These are phyloP conservation scores for Euura lappo DNA, from an alignment of 1,140 invertebrate species.

Conservation along the genomic window DNA sequence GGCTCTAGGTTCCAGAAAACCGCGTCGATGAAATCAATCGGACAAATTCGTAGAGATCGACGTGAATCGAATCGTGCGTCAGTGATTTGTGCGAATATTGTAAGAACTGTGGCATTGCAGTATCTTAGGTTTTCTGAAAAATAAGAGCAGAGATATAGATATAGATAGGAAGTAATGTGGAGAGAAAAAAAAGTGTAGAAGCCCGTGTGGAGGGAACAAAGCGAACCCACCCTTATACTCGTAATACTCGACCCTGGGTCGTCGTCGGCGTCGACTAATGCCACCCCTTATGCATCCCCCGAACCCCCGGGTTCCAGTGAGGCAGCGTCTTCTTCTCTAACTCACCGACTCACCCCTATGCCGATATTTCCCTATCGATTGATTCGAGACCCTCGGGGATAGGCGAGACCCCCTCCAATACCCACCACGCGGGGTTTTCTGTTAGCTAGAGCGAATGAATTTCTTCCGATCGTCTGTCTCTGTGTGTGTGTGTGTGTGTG, in stretches of 20 bases:
- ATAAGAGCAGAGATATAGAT: constrained; percentile 11
- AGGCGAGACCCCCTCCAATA: not conserved
- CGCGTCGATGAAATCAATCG: no score
- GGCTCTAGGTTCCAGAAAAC: no score
- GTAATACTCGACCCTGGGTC: constrained; percentile 17
- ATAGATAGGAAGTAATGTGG: no score
- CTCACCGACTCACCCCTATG: constrained; percentile 35
- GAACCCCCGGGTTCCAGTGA: constrained; percentile 8
- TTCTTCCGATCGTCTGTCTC: no score
- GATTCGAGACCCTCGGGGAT: constrained; percentile 37
- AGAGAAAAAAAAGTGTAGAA: constrained; percentile 28
- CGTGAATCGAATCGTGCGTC: no score
- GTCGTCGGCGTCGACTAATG: constrained; percentile 41
- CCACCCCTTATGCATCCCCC: constrained; percentile 54
- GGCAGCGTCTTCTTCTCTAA: constrained; percentile 28
- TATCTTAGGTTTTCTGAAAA: not conserved
- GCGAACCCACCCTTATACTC: no score
- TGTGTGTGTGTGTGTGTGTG: no score
- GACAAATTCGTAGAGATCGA: no score
- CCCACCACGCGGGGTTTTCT: not conserved
- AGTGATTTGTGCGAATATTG: no score
- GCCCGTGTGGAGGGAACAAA: constrained; percentile 15
- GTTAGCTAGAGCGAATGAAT: no score
- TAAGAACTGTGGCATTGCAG: no score
- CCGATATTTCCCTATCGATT: constrained; percentile 60